These are phyloP conservation scores for Diogma glabrata DNA, from an alignment of 2,888 invertebrate species.

Conservation along the genomic window DNA sequence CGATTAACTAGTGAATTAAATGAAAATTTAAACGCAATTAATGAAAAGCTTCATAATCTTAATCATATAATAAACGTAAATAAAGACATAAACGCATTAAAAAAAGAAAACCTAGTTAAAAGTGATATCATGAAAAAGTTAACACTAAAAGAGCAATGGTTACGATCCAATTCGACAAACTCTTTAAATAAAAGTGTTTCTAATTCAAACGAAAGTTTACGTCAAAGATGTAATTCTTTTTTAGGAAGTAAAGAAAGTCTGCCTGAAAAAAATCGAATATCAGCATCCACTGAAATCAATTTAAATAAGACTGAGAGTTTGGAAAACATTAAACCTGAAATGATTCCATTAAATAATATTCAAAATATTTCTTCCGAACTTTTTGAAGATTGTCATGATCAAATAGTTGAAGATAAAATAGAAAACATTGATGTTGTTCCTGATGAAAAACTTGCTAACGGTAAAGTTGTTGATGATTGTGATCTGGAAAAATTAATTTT, in stretches of 20 bases:
- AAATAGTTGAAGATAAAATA: background rate
- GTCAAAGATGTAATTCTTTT: background rate
- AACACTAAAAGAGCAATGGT: slow-evolving; percentile 35
- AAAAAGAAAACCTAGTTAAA: slow-evolving; percentile 33
- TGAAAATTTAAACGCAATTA: slow-evolving; percentile 31
- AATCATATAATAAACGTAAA: slow-evolving; percentile 35
- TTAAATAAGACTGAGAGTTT: background rate
- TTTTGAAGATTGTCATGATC: no score
- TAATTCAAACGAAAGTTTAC: background rate
- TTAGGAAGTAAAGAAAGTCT: background rate
- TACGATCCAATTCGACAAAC: slow-evolving; percentile 23
- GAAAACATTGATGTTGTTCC: background rate
- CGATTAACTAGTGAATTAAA: slow-evolving; percentile 27
- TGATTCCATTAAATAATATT: background rate
- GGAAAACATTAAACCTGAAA: background rate
- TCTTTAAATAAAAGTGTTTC: background rate
- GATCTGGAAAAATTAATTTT: no score
- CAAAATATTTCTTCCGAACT: background rate
- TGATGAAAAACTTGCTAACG: background rate
- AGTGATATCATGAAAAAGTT: slow-evolving; percentile 35
- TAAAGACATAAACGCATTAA: slow-evolving; percentile 32
- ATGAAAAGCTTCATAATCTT: slow-evolving; percentile 33
- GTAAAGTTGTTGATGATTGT: no score
- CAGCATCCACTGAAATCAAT: background rate
- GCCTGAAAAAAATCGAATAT: background rate